Base-by-base conservation (phyloP, 2,888 invertebrate species). In the Halictus ligatus region DNA sequence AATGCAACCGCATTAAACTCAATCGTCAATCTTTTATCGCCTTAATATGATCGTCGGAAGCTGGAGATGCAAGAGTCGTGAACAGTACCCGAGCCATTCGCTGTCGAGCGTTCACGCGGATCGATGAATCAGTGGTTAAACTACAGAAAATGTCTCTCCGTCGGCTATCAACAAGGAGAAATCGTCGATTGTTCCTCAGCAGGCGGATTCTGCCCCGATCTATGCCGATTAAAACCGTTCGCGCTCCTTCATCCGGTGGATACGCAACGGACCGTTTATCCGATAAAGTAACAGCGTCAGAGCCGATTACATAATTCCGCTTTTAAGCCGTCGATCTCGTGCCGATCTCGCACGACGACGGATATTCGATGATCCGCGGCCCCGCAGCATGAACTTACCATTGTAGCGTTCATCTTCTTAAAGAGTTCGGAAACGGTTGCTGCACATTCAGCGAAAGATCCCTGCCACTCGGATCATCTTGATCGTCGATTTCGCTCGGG, bases 401-500 rank as follows among this genome's bases (percentile, higher is more conserved):
- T 43, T 29, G 67, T 64, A 75, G 29, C 81, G 86, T 89, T 90
- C 84, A 86, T 90, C 87, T 85, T 82, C 54, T 67, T 81, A 67
- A 86, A 78, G 80, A 54, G 75, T 67, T 80, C 73, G 54, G 72
- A 83, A 80, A 54, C 80, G 80, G 46, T 35, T 78, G 85, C 82
- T 78, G 83, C 72, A 79, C 83, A 54, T 71, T 81, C 81, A 81
- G 69, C 89, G 79, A 71, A 78, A 84, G 90, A 88, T 88, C 84
- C 46, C 78, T 35, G 58, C 77, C 72, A 35, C 58, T 40, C 81
- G 69, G 81, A 85, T 85, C 84, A 89, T 87, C 89, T 90, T 75
- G 89, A 89, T 89, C 83, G 78, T 75, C 77, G 82, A 81, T 87
- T 35, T 71, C 85, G 90, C 82, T 85, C 60, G 78, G 58, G 80